Percentiles rank a stretch among this genome's conserved stretches.
Evolutionary conservation across 2,797 vertebrate genomes (phyloP).

Genomic region (Melanotaenia boesemani): DNA sequence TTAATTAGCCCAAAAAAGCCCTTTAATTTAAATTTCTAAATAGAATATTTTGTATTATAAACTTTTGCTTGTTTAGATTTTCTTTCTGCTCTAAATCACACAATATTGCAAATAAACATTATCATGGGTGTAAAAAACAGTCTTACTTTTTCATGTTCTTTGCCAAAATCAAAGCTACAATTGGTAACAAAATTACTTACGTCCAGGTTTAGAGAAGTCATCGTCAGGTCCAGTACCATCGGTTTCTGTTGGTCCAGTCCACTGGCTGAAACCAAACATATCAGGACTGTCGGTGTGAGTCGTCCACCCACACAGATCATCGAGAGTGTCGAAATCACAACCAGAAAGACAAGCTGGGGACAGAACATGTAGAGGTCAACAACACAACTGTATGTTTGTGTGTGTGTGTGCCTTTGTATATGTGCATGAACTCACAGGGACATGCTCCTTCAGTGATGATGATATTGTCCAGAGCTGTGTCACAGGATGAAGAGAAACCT

Average conservation of each 20-base stretch:
- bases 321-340: constrained; percentile 80
- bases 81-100: no score
- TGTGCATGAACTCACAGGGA: constrained; percentile 71
- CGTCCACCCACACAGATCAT: constrained; percentile 82
- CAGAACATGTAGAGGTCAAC: constrained; percentile 17
- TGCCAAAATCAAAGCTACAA: no score
- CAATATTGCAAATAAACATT: no score
- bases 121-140: no score
- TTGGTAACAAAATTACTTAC: constrained; percentile 67
- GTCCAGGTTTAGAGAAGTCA: constrained; percentile 87
- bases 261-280: constrained; percentile 71
- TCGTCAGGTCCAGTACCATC: constrained; percentile 80
- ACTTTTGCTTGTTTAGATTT: no score
- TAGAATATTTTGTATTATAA: no score
- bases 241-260: constrained; percentile 61
- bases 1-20: no score
- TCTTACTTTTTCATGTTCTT: no score
- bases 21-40: no score
- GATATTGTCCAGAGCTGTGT: constrained; percentile 85
- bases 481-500: constrained; percentile 73
- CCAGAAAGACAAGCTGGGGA: constrained; percentile 76
- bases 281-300: constrained; percentile 2
- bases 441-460: constrained; percentile 82
- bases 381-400: neutral
- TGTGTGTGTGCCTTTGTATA: constrained; percentile 5